A percentile compares a stretch with the other conserved stretches of the same genome.
phyloP scores from a whole-genome alignment of 2,888 invertebrate genomes.

The Alloplasta piceator region DNA sequence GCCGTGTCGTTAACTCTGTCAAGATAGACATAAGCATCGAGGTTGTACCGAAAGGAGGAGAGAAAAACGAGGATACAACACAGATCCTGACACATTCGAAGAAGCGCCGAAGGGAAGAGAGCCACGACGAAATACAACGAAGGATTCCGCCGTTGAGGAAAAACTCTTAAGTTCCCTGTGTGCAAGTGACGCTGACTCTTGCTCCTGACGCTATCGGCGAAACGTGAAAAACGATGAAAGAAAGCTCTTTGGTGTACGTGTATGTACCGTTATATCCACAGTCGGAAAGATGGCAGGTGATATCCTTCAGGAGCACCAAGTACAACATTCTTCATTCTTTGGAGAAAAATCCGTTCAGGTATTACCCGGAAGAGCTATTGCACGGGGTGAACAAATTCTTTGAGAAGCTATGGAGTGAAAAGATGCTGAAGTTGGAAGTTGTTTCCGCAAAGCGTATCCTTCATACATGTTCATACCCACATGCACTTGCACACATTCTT shows the following conservation, averaged over 20 bases:
- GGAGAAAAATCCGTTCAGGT: constrained; percentile 13
- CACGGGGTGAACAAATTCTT: constrained; percentile 16
- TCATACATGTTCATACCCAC: not conserved
- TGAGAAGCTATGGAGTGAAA: constrained; percentile 5
- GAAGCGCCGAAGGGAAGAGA: constrained; percentile 11
- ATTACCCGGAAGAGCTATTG: constrained; percentile 5
- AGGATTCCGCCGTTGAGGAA: constrained; percentile 31
- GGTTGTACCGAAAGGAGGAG: constrained; percentile 12
- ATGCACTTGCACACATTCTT: not conserved
- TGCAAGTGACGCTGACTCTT: constrained; percentile 46
- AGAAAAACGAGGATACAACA: constrained; percentile 2
- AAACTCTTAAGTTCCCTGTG: constrained; percentile 44
- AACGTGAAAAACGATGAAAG: constrained; percentile 8
- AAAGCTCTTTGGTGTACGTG: constrained; percentile 8
- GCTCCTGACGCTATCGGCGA: constrained; percentile 34
- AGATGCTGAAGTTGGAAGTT: constrained; percentile 16
- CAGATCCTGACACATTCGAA: constrained; percentile 12
- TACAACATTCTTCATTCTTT: constrained; percentile 24
- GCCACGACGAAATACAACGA: constrained; percentile 22
- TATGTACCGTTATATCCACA: not conserved
- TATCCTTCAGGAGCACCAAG: constrained; percentile 19
- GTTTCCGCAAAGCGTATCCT: not conserved
- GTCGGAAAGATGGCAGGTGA: constrained; percentile 25
- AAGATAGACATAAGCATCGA: constrained; percentile 1
- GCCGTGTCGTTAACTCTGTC: constrained; percentile 22